Conservation (phyloP, 23 tunicate genomes). For the Halocynthia roretzi region DNA sequence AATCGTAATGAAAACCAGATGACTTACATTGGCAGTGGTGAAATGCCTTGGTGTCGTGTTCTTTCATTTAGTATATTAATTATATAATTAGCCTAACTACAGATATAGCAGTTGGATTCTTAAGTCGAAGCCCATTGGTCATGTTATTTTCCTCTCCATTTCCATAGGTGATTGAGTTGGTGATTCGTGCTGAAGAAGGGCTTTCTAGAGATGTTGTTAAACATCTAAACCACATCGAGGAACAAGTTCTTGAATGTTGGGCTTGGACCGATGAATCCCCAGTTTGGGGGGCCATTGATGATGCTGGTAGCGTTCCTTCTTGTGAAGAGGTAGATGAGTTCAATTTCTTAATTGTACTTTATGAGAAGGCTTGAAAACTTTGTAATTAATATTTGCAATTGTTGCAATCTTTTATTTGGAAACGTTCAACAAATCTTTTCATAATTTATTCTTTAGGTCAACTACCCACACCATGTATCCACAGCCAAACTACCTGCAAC, state of each 20-base stretch:
- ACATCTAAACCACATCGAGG: conserved; percentile 83
- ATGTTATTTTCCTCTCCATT: neutral
- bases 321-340: conserved; percentile 65
- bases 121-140: neutral
- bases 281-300: conserved; percentile 63
- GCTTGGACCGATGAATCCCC: conserved; percentile 88
- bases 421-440: too few species aligned
- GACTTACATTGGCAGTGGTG: too few species aligned
- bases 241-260: conserved; percentile 79
- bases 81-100: too few species aligned
- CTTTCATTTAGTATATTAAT: too few species aligned
- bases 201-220: conserved; percentile 63
- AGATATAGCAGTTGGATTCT: neutral
- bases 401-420: too few species aligned
- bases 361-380: too few species aligned
- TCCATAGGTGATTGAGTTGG: conserved; percentile 74
- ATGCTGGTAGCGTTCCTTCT: conserved; percentile 27
- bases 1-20: too few species aligned
- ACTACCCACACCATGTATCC: conserved; percentile 26
- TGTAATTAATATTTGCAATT: too few species aligned
- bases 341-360: neutral
- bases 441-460: neutral
- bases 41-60: too few species aligned
- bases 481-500: neutral
- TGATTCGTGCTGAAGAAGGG: conserved; percentile 85